These are phyloP conservation scores for Hydroisotoma schaefferi DNA, from an alignment of 2,888 invertebrate species.

Conservation along the genomic window DNA sequence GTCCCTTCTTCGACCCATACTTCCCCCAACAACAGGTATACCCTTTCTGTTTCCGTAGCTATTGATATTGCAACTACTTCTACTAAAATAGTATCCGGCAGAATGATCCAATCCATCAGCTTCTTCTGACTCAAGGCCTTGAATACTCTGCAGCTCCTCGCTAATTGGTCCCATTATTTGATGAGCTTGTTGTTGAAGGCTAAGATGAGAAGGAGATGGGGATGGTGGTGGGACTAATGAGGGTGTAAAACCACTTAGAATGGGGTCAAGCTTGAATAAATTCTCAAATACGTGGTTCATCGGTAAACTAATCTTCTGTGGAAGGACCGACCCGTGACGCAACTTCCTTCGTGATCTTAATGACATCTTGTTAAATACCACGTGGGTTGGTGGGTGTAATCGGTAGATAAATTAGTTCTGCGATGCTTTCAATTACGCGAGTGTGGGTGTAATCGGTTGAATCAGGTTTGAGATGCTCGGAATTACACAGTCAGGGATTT, in stretches of 20 bases:
- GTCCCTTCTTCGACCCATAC: no score
- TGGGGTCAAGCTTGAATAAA: conserved; percentile 36
- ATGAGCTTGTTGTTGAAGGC: no score
- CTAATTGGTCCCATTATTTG: conserved; percentile 25
- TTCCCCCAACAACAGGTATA: no score
- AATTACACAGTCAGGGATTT: no score
- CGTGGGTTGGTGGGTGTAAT: background rate
- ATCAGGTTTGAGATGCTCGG: no score
- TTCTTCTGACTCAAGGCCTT: no score
- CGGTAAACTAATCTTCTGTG: conserved; percentile 12
- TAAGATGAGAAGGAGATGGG: no score
- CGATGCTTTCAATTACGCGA: background rate
- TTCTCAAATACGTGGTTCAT: conserved; percentile 42
- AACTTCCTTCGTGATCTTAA: background rate
- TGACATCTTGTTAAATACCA: background rate
- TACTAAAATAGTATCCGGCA: background rate
- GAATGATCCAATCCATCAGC: background rate
- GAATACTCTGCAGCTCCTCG: conserved; percentile 25
- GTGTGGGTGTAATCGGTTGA: no score
- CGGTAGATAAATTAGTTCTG: background rate
- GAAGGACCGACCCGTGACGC: background rate
- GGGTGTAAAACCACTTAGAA: conserved; percentile 26
- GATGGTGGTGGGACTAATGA: background rate
- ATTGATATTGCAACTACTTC: no score
- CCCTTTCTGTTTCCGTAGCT: no score